Conservation (phyloP, 2,888 invertebrate species). For the Notodonta ziczac region DNA sequence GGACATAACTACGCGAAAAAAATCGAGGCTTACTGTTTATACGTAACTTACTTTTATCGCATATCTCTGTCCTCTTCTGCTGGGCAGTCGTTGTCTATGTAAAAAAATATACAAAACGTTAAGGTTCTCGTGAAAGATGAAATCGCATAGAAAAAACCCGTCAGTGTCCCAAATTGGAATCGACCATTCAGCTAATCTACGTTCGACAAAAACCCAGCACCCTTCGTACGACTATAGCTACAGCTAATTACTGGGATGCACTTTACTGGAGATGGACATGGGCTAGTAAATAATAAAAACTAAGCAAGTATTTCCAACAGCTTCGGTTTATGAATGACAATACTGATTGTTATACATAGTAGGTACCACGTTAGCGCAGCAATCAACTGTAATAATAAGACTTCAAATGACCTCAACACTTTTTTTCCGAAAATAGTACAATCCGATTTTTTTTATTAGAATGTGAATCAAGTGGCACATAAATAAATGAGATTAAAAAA, state of each 20-base stretch:
- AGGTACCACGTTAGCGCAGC: background rate
- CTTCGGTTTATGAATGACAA: constrained; percentile 62
- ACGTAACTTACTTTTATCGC: too few species aligned
- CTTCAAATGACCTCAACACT: too few species aligned
- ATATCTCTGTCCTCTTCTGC: too few species aligned
- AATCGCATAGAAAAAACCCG: background rate
- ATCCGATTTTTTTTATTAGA: too few species aligned
- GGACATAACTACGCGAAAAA: too few species aligned
- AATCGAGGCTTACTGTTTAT: too few species aligned
- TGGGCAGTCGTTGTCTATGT: too few species aligned
- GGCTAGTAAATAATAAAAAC: constrained; percentile 42
- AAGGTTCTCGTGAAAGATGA: constrained; percentile 7
- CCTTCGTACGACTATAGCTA: constrained; percentile 69
- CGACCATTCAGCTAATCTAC: constrained; percentile 62
- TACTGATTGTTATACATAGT: constrained; percentile 48
- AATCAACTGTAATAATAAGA: background rate
- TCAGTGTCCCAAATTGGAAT: constrained; percentile 33
- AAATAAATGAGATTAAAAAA: too few species aligned
- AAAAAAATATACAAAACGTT: background rate
- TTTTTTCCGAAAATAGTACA: background rate
- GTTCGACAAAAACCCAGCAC: constrained; percentile 64
- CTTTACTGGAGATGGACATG: constrained; percentile 67
- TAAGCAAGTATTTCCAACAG: constrained; percentile 56
- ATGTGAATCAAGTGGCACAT: too few species aligned
- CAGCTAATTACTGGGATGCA: constrained; percentile 81